Conservation (phyloP, 2,797 vertebrate species). For the Margarornis squamiger region DNA sequence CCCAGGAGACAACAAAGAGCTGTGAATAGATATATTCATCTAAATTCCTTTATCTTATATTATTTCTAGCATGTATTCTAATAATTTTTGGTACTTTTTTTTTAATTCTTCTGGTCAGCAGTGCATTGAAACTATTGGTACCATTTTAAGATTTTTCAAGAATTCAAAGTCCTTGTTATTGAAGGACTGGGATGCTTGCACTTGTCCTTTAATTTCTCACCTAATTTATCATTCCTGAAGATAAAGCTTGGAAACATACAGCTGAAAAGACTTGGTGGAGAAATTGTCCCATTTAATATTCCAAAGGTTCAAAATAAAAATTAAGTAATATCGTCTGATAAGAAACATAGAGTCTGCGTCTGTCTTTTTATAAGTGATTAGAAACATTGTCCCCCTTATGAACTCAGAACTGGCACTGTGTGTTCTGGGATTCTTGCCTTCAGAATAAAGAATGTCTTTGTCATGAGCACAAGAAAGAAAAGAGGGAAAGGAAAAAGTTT, state of each 20-base stretch:
- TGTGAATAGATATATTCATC: neutral
- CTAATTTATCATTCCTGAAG: neutral
- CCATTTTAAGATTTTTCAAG: neutral
- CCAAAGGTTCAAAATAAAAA: neutral
- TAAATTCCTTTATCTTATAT: neutral
- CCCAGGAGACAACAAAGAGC: neutral
- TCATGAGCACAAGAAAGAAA: neutral
- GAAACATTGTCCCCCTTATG: neutral
- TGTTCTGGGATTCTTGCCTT: neutral
- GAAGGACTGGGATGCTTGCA: neutral
- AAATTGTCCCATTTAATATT: neutral
- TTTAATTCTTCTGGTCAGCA: neutral
- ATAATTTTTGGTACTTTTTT: neutral
- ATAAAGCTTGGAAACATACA: neutral
- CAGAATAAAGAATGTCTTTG: neutral
- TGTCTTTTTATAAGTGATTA: neutral
- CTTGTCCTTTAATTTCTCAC: neutral
- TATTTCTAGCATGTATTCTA: neutral
- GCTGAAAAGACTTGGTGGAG: neutral
- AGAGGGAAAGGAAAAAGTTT: neutral
- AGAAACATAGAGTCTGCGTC: neutral
- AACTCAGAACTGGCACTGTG: neutral
- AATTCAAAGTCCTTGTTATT: neutral
- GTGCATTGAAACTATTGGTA: neutral
- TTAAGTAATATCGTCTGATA: neutral